phyloP scores from a whole-genome alignment of 2,797 vertebrate genomes.

The Dryobates pubescens region DNA sequence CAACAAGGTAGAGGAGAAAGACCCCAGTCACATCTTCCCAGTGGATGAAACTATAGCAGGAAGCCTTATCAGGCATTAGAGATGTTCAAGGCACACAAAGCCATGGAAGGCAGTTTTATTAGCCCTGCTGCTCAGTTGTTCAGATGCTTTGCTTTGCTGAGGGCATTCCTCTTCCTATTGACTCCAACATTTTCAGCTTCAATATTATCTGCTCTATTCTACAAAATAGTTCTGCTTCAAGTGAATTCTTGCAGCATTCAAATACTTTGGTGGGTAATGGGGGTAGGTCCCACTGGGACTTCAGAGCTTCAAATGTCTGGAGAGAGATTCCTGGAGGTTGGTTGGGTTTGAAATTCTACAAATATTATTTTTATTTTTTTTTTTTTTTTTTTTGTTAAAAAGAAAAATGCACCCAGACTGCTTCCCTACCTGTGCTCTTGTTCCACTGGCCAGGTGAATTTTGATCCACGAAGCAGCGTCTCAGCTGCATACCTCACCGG shows the following conservation, averaged over 20 bases:
- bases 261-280: not conserved
- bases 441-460: slow-evolving; percentile 10
- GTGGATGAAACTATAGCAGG: not conserved
- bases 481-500: not conserved
- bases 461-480: not conserved
- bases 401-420: not conserved
- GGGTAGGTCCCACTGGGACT: not conserved
- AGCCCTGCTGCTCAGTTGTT: not conserved
- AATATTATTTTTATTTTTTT: not conserved
- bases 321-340: not conserved
- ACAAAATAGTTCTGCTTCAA: slow-evolving; percentile 25
- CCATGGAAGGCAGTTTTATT: not conserved
- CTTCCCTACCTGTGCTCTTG: not conserved
- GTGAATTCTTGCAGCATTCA: not conserved
- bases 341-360: not conserved
- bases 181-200: not conserved
- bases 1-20: not conserved
- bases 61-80: not conserved
- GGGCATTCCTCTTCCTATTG: not conserved
- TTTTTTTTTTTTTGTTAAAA: not conserved
- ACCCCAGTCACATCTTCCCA: not conserved
- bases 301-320: not conserved
- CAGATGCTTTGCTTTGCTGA: slow-evolving; percentile 5
- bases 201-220: not conserved
- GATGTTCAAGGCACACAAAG: not conserved